Base-by-base conservation (phyloP, 2,797 vertebrate genomes). In the Decapterus maruadsi region DNA sequence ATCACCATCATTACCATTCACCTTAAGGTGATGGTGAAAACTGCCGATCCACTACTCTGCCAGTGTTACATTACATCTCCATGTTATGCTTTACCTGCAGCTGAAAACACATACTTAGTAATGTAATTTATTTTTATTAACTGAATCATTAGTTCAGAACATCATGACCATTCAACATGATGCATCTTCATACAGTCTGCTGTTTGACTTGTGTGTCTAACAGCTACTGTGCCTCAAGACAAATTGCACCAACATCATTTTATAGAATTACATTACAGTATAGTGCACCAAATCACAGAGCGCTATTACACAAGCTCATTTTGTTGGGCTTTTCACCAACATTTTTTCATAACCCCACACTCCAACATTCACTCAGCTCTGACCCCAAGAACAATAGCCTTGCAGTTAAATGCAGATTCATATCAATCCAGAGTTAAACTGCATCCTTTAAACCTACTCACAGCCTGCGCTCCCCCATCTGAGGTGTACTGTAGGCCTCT, bases 341-440 rank as follows among this genome's bases (percentile, higher is more conserved):
- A 38, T 73, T 85, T 76, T 26, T 50, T 40, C 63, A 46, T 51
- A 83, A 55, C 51, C 54, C 14, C 26, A 57, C 65, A 77, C 36
- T 66, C 38, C 53, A 45, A 80, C 68, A 59, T 34, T 78, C 62
- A 48, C 67, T 67, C 58, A 69, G 62, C 55, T 59, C 50, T 78
- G 68, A 86, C 77, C 70, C 54, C 13, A 22, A 75, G 75, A 89
- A 82, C 74, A 83, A 84, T 71, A 78, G 73, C 69, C 20, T 17
- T 58, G 16, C 54, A 80, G 65, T 20, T 57, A 50, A 62, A 77
- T 31, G 42, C 54, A 48, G 64, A 75, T 83, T 74, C 17, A 55
- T 66, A 79, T 85, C 80, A 75, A 26, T 78, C 77, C 74, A 26
- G 62, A 78, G 63, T 75, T 83, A 68, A 85, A 80, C 68, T 73